These are phyloP conservation scores for Leucosticte australis DNA, from an alignment of 2,113 vertebrate species.

Conservation along the genomic window DNA sequence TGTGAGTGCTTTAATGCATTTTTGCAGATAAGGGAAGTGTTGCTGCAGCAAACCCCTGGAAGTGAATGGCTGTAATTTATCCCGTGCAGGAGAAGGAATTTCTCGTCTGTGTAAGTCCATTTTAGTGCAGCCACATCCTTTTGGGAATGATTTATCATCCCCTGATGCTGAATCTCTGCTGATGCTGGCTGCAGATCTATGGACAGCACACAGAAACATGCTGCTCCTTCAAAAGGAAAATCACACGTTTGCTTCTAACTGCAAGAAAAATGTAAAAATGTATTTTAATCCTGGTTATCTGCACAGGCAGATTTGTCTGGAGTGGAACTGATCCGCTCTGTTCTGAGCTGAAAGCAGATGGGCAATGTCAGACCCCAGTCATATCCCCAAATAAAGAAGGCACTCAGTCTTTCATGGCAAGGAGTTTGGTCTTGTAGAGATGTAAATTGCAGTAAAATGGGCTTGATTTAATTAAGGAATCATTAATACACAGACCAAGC, in stretches of 20 bases:
- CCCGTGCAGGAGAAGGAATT: not conserved
- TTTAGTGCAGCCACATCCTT: not conserved
- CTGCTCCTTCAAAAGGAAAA: not conserved
- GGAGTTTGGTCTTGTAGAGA: not conserved
- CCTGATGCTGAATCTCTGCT: not conserved
- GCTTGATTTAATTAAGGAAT: not conserved
- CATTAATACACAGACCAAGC: not conserved
- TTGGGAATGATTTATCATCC: not conserved
- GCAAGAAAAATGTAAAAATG: not conserved
- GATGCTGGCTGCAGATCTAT: not conserved
- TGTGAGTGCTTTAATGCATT: not conserved
- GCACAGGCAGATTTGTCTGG: not conserved
- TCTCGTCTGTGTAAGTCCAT: not conserved
- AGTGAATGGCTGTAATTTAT: not conserved
- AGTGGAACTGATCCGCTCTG: not conserved
- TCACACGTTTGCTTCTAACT: fast-evolving
- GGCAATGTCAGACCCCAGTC: not conserved
- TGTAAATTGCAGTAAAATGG: not conserved
- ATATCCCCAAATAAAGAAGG: not conserved
- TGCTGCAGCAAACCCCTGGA: not conserved
- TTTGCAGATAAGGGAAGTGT: not conserved
- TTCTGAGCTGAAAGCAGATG: not conserved
- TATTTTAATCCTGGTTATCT: not conserved
- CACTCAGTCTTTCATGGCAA: not conserved
- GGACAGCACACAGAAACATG: not conserved